These are phyloP conservation scores for Drosophila yooni DNA, from an alignment of 2,888 invertebrate genomes.

Conservation along the genomic window DNA sequence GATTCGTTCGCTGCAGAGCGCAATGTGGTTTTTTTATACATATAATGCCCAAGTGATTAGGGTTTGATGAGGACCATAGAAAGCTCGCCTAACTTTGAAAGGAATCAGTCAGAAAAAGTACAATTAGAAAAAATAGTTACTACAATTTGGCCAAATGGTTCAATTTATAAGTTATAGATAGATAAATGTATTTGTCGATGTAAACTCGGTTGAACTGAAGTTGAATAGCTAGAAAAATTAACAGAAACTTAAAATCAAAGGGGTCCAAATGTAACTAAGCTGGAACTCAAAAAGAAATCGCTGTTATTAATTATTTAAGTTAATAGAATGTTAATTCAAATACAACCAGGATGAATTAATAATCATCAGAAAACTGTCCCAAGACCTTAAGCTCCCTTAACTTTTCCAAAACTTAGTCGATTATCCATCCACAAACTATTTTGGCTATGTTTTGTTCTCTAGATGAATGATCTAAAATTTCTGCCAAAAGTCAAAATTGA, in stretches of 20 bases:
- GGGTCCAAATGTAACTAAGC: background rate
- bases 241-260: background rate
- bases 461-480: background rate
- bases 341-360: background rate
- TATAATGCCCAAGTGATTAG: slow-evolving; percentile 1
- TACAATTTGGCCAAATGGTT: background rate
- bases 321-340: background rate
- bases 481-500: background rate
- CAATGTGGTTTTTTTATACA: slow-evolving; percentile 60
- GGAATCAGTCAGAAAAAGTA: background rate
- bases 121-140: background rate
- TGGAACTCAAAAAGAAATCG: fast-evolving
- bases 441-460: background rate
- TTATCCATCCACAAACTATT: background rate
- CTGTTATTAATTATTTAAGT: background rate
- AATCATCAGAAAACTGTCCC: background rate
- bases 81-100: background rate
- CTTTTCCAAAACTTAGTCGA: background rate
- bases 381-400: background rate
- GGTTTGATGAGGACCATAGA: background rate
- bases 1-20: slow-evolving; percentile 55
- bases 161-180: background rate
- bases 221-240: background rate
- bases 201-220: too few species aligned
- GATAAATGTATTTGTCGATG: background rate